Evolutionary conservation across 2,113 vertebrate species (phyloP), one percentile per base, ranked within the genome.

Genomic region (Carassius carassius): DNA sequence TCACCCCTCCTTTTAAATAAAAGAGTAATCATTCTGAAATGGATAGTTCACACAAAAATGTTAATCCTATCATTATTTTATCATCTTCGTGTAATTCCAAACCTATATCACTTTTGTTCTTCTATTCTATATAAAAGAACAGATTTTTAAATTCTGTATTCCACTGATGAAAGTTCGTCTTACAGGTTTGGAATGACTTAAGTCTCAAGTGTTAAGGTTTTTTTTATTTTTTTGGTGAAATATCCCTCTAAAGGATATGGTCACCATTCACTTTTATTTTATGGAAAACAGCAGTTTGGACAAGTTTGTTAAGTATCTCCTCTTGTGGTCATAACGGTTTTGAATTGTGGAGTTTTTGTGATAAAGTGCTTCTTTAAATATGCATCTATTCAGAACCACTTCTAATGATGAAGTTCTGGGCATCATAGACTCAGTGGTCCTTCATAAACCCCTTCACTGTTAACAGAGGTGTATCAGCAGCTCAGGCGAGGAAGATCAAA

Each of bases 401-500:
- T 74, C 41, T 74, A 75, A 69, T 69, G 21, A 47, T 25, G 65
- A 62, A 41, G 3, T 41, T 23, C 11, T 21, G 32, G 41, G 16
- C 11, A 54, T 69, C 21, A 81, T 10, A 3, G 58, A 29, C 54
- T 32, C 56, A 81, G 77, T 70, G 62, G 35, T 78, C 60, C 47
- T 58, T 75, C 47, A 62, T 19, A 29, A 19, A 47, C 11, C 32
- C 23, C 19, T 60, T 5, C 5, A n/a, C 16, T 65, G 49, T 51
- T 84, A 78, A 67, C 47, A 25, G 44, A 65, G 44, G 44, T 78
- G 62, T 51, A 6, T n/a, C 17, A 74, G 35, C 35, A 60, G 41
- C 74, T 80, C 19, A 6, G 13, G 47, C 60, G 23, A 58, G 73
- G 63, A 60, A 73, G 62, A 81, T 80, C 76, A 83, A 79, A 84